Conservation (phyloP, 2,888 invertebrate genomes). For the Drosophila neotestacea region DNA sequence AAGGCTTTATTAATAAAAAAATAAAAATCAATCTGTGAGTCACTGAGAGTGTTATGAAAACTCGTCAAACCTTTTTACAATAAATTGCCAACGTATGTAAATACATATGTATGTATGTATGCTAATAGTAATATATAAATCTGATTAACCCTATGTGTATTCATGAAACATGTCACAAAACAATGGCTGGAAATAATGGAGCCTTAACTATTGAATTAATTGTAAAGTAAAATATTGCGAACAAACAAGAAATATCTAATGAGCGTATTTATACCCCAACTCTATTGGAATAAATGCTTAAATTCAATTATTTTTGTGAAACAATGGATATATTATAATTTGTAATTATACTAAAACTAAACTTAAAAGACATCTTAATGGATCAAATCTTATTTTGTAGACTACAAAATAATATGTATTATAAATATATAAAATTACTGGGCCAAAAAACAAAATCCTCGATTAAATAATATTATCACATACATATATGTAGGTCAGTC, state of each 20-base stretch:
- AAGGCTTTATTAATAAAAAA: constrained; percentile 14
- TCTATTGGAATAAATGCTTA: constrained; percentile 29
- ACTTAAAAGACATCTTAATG: neutral
- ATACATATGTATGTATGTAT: constrained; percentile 14
- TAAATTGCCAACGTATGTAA: constrained; percentile 25
- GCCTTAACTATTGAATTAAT: constrained; percentile 50
- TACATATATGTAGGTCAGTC: too few relatives aligned
- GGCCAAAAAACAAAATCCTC: neutral
- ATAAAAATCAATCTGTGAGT: constrained; percentile 14
- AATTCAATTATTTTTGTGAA: constrained; percentile 23
- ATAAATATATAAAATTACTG: constrained; percentile 7
- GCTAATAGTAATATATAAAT: constrained; percentile 25
- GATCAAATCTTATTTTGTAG: constrained; percentile 2
- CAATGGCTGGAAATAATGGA: constrained; percentile 37
- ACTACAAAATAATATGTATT: constrained; percentile 2
- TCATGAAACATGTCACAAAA: constrained; percentile 33
- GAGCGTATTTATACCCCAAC: constrained; percentile 26
- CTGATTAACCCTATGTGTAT: constrained; percentile 36
- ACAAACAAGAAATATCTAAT: constrained; percentile 12
- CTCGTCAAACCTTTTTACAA: constrained; percentile 20
- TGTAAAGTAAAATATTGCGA: constrained; percentile 36
- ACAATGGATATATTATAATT: constrained; percentile 23
- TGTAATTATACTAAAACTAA: constrained; percentile 22
- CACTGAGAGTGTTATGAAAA: neutral
- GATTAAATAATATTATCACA: too few relatives aligned